Base-by-base conservation (phyloP, 2,113 vertebrate species). In the Rhinoderma darwinii region DNA sequence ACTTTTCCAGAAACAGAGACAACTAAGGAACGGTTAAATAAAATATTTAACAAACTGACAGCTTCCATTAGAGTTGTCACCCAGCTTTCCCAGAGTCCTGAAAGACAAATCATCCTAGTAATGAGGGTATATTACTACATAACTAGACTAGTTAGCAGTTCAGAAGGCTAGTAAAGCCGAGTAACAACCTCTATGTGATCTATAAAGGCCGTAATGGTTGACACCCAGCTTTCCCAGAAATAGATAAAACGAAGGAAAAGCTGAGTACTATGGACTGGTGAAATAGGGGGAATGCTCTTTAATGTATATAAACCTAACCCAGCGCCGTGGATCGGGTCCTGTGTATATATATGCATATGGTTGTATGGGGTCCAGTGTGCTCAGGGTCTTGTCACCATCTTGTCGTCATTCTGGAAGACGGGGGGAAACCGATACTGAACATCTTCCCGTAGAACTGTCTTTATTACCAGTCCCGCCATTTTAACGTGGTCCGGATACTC, bases 401-500 rank as follows among this genome's bases (percentile, higher is more conserved):
- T 70, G 66, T 70, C 32, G 14, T 27, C 8, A 7, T 9, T 59
- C 15, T 22, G 30, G 30, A 66, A 66, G 63, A 27, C 4, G 63
- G 12, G 15, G 63, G 18, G 63, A 39, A 20, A 22, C 15, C 0
- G 7, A 27, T 27, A 3, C 66, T 37, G 66, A 70, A 70, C 66
- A 22, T 8, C 18, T 20, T 70, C 7, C 32, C 66, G 7, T 22
- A 10, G 17, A 70, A 70, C 2, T 66, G 63, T 66, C 32, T 70
- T 70, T 35, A 8, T 35, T 20, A 18, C 66, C 4, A 18, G 1
- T 50, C 25, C 61, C 2, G n/a, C 14, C 41, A 9, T 7, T 35
- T 95, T 93, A 97, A 90, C 94, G 95, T 39, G 95, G 89, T 50
- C 94, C 92, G 14, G 96, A 92, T 78, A 95, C 90, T 91, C 95